phyloP scores from a whole-genome alignment of 2,797 vertebrate genomes.

The Poeciliopsis gracilis region DNA sequence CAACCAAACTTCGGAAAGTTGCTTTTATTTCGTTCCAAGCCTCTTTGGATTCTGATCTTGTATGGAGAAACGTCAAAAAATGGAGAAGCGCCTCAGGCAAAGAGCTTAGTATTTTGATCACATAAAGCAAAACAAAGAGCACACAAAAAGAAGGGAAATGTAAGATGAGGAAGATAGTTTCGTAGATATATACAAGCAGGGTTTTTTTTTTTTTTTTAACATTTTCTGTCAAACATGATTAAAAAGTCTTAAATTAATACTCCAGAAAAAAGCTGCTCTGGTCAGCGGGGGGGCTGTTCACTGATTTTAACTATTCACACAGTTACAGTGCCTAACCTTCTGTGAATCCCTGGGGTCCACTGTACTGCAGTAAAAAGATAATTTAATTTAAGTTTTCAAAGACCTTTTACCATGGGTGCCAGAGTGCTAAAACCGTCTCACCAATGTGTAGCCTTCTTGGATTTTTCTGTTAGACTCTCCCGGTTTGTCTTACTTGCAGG shows the following conservation, averaged over 20 bases:
- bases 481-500: neutral
- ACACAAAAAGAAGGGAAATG: slow-evolving; percentile 25
- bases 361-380: neutral
- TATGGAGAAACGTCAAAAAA: slow-evolving; percentile 41
- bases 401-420: neutral
- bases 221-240: neutral
- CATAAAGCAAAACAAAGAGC: slow-evolving; percentile 42
- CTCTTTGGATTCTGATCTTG: slow-evolving; percentile 22
- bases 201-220: neutral
- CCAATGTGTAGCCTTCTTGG: neutral
- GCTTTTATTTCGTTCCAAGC: slow-evolving; percentile 30
- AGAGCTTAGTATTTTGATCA: slow-evolving; percentile 53
- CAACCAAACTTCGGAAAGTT: slow-evolving; percentile 58
- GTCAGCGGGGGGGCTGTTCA: neutral
- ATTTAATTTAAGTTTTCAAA: neutral
- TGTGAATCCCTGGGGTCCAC: neutral
- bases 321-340: neutral
- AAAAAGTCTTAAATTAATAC: neutral
- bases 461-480: slow-evolving; percentile 3
- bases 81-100: slow-evolving; percentile 36
- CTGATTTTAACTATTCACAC: neutral
- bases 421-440: neutral
- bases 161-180: slow-evolving; percentile 9
- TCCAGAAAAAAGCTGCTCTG: neutral
- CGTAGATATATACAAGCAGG: neutral